Percentiles rank a stretch among this genome's conserved stretches.
phyloP scores from a whole-genome alignment of 2,113 vertebrate genomes.

The Phasianus colchicus region DNA sequence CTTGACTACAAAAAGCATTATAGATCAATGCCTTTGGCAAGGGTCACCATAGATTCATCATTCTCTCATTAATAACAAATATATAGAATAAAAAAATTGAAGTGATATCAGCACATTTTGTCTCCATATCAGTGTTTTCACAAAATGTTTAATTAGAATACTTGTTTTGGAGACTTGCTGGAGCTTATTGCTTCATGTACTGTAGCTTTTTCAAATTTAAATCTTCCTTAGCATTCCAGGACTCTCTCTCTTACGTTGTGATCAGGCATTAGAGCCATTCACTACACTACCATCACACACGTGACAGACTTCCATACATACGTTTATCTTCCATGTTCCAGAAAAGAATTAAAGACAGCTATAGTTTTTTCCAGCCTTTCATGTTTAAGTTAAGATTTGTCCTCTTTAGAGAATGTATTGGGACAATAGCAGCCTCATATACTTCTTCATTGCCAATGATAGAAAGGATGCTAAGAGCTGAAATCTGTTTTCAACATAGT shows the following conservation, averaged over 20 bases:
- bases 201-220: background rate
- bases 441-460: background rate
- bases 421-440: background rate
- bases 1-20: background rate
- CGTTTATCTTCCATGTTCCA: background rate
- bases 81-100: background rate
- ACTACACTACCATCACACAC: background rate
- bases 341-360: background rate
- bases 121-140: background rate
- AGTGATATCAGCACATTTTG: background rate
- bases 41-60: background rate
- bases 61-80: background rate
- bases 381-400: background rate
- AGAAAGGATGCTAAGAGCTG: background rate
- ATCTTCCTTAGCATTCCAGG: background rate
- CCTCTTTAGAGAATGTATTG: background rate
- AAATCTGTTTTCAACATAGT: background rate
- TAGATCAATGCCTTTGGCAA: background rate
- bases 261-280: background rate
- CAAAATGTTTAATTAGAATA: background rate
- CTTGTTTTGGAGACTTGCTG: background rate
- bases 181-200: background rate
- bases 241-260: background rate
- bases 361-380: background rate
- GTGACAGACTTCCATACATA: background rate